Conservation (phyloP, 2,113 vertebrate species). For the Tauraco erythrolophus region DNA sequence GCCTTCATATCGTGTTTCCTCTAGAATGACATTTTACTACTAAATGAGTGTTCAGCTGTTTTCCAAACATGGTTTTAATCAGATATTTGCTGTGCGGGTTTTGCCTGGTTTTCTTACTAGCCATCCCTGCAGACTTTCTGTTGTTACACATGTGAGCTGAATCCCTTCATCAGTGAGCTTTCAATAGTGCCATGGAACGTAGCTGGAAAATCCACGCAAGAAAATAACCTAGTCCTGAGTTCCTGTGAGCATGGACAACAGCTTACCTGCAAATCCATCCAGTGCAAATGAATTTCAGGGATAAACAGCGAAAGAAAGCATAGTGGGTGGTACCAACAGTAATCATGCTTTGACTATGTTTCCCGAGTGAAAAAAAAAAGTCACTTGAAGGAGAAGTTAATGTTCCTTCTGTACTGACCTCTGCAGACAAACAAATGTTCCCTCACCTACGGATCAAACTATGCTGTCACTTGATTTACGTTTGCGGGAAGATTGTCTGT, state of each 20-base stretch:
- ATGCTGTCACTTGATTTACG: background rate
- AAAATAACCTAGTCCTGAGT: background rate
- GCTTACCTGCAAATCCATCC: background rate
- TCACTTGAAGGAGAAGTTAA: constrained; percentile 42
- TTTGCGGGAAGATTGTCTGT: background rate
- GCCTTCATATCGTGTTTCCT: background rate
- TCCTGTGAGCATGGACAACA: background rate
- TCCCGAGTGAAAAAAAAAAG: constrained; percentile 16
- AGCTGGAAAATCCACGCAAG: background rate
- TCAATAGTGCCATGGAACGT: background rate
- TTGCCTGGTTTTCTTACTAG: background rate
- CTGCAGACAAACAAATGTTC: background rate
- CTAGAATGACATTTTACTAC: background rate
- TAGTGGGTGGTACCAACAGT: background rate
- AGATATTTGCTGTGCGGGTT: background rate
- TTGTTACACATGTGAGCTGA: background rate
- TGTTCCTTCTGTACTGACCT: background rate
- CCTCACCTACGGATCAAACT: background rate
- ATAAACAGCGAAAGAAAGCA: constrained; percentile 26
- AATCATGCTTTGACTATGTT: background rate
- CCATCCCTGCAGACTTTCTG: background rate
- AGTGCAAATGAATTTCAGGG: background rate
- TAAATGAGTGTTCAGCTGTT: background rate
- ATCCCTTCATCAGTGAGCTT: background rate
- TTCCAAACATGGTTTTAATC: background rate